Base-by-base conservation (phyloP, 2,797 vertebrate species). In the Crenichthys baileyi region DNA sequence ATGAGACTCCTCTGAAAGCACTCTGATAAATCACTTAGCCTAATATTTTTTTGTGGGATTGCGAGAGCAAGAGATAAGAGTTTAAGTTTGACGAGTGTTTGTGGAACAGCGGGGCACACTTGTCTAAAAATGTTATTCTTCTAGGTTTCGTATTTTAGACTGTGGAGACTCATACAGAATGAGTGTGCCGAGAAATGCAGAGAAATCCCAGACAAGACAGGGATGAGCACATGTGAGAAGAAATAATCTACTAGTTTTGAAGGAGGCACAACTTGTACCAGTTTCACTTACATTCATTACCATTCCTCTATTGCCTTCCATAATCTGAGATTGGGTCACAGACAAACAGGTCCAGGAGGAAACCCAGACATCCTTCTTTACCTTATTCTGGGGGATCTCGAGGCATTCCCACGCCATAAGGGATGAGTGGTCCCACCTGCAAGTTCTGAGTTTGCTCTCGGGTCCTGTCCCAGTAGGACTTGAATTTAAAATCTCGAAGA, bases 21-120 rank as follows among this genome's bases (percentile, higher is more conserved):
- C 78, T 84, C 79, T 72, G 82, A 92, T 89, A 87, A 80, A 90
- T 92, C 86, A 87, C 79, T 73, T 78, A 90, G 84, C 77, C 87
- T 81, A 87, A 84, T 90, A 88, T 92, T 92, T 85, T 85, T 85
- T 83, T 86, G 75, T 78, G 41, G 44, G 73, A 51, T 24, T 68
- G 80, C 76, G 58, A 84, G 80, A 76, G 76, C 67, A 85, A 83
- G 73, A 77, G 76, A 77, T 84, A 24, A 85, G 65, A 79, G 65
- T 88, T 68, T 85, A 26, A 87, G 79, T 85, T 85, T 87, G 75
- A 77, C 29, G 70, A 73, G 79, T 67, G 78, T 86, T 85, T 87
- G 79, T 67, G 65, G 79, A 87, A 76, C 76, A 79, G 68, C 9
- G n/a, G n/a, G 48, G 73, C 73, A 26, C 41, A 4, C 80, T 77